Percentiles rank a stretch among this genome's conserved stretches.
phyloP scores from a whole-genome alignment of 1,140 invertebrate genomes.

The Drosophila pruinosa region DNA sequence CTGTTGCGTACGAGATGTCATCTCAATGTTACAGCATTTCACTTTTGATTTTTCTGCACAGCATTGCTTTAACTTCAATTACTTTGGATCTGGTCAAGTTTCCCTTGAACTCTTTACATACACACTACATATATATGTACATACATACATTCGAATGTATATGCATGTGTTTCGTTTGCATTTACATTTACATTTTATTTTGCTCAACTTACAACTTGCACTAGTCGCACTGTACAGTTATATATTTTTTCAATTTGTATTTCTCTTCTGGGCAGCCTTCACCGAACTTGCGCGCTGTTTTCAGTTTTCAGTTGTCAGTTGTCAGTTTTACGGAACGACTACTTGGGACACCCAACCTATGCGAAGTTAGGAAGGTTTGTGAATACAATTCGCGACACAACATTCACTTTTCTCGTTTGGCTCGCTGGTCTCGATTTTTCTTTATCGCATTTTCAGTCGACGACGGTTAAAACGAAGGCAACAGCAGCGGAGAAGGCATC shows the following conservation, averaged over 20 bases:
- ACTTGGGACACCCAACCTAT: conserved; percentile 70
- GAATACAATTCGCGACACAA: conserved; percentile 68
- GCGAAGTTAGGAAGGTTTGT: conserved; percentile 77
- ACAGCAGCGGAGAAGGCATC: conserved; percentile 1
- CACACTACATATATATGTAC: not conserved
- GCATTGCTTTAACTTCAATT: not conserved
- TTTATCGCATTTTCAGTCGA: conserved; percentile 72
- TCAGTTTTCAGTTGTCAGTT: conserved; percentile 20
- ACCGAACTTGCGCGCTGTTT: conserved; percentile 42
- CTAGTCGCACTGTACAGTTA: conserved; percentile 37
- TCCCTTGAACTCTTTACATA: conserved; percentile 2
- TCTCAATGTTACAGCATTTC: conserved; percentile 31
- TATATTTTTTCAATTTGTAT: conserved; percentile 43
- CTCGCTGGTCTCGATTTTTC: conserved; percentile 68
- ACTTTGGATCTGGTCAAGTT: conserved; percentile 7
- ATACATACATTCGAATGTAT: not conserved
- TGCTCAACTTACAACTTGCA: conserved; percentile 40
- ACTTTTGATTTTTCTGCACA: conserved; percentile 20
- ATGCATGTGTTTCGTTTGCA: not conserved
- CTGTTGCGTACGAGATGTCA: conserved; percentile 14
- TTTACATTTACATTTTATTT: conserved; percentile 27
- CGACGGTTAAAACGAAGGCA: conserved; percentile 17
- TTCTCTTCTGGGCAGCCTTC: conserved; percentile 29
- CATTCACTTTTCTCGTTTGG: conserved; percentile 80
- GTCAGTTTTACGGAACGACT: conserved; percentile 41